Evolutionary conservation across 53 echinoderm and acorn worm species (phyloP).

Genomic region (Holothuria scabra): DNA sequence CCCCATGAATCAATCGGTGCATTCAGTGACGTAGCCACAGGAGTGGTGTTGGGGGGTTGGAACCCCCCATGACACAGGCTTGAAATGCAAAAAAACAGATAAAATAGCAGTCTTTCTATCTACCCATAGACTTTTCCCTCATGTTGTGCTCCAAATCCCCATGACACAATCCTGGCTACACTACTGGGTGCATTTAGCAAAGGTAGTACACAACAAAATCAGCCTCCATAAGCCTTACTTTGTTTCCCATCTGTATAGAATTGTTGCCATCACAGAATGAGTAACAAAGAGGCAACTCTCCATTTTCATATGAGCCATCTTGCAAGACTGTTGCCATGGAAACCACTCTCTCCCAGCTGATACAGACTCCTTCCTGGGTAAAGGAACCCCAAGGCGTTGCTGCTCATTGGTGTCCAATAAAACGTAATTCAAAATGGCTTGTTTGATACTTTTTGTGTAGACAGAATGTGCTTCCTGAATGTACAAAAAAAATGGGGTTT

Average conservation of each 20-base stretch:
- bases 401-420: conserved; percentile 79
- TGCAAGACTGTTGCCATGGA: conserved; percentile 89
- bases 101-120: too few species aligned
- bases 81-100: too few species aligned
- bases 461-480: conserved; percentile 73
- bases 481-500: background rate
- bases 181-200: too few species aligned
- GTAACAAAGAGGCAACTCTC: conserved; percentile 79
- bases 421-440: conserved; percentile 91
- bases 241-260: conserved; percentile 94
- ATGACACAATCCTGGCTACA: too few species aligned
- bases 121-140: too few species aligned
- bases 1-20: too few species aligned
- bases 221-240: conserved; percentile 57
- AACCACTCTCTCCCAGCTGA: conserved; percentile 93
- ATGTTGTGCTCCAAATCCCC: too few species aligned
- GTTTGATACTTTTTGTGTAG: conserved; percentile 80
- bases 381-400: conserved; percentile 80
- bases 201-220: too few species aligned
- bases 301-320: conserved; percentile 77
- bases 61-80: too few species aligned
- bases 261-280: conserved; percentile 87
- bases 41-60: too few species aligned
- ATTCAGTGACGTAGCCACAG: too few species aligned
- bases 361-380: conserved; percentile 73